These are phyloP conservation scores for Microtus ochrogaster DNA, from an alignment of 2,113 vertebrate species.

Conservation along the genomic window DNA sequence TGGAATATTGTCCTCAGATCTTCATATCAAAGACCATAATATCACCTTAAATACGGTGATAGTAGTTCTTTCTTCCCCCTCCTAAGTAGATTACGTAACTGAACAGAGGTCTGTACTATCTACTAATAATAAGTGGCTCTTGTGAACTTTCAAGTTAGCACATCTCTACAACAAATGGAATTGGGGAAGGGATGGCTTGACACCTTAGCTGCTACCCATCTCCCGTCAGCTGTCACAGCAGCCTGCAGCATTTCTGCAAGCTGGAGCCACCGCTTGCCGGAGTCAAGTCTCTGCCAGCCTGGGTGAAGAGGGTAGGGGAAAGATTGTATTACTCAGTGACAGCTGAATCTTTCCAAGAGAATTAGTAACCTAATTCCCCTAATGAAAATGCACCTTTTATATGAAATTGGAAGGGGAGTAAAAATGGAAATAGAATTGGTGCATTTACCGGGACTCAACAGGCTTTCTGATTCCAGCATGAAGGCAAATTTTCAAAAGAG, in stretches of 20 bases:
- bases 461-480: not conserved
- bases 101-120: not conserved
- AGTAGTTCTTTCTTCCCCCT: not conserved
- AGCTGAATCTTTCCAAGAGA: constrained; percentile 75
- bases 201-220: constrained; percentile 58
- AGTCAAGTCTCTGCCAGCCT: constrained; percentile 45
- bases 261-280: not conserved
- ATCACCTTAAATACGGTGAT: not conserved
- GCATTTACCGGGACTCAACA: constrained; percentile 41
- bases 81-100: not conserved
- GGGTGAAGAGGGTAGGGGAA: constrained; percentile 36
- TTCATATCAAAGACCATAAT: not conserved
- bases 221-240: constrained; percentile 67
- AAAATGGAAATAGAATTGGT: constrained; percentile 55
- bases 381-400: constrained; percentile 70
- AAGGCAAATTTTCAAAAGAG: constrained; percentile 10
- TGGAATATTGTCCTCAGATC: not conserved
- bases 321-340: constrained; percentile 75
- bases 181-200: constrained; percentile 75
- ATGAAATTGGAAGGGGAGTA: constrained; percentile 59
- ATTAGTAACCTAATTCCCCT: constrained; percentile 69
- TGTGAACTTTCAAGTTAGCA: constrained; percentile 69
- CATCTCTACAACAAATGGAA: constrained; percentile 63
- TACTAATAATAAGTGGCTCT: constrained; percentile 55
- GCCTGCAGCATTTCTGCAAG: not conserved